These are phyloP conservation scores for Hestina assimilis DNA, from an alignment of 1,140 invertebrate genomes.

Conservation along the genomic window DNA sequence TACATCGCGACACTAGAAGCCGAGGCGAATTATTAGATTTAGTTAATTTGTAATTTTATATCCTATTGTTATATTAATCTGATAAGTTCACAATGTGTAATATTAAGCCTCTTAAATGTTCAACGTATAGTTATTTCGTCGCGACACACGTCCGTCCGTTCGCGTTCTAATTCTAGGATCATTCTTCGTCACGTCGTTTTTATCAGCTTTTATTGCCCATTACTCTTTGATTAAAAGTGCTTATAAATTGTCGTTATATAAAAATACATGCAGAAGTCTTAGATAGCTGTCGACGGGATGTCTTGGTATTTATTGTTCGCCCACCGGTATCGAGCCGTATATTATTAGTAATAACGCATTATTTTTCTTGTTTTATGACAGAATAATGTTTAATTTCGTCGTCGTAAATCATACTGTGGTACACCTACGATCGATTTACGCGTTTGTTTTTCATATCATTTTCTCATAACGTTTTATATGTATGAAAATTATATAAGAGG, in stretches of 20 bases:
- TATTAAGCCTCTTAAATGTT: too few relatives aligned
- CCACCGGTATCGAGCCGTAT: conserved; percentile 7
- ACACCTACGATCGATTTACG: background rate
- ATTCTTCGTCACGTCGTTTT: conserved; percentile 23
- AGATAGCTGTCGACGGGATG: conserved; percentile 13
- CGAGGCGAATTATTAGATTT: too few relatives aligned
- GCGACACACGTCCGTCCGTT: conserved; percentile 11
- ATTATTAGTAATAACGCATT: conserved; percentile 18
- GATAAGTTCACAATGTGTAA: too few relatives aligned
- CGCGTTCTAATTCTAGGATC: conserved; percentile 14
- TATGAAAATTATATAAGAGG: too few relatives aligned
- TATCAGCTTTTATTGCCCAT: conserved; percentile 35
- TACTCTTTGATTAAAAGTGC: conserved; percentile 26
- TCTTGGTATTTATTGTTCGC: conserved; percentile 7
- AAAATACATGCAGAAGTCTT: conserved; percentile 16
- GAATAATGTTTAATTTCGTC: conserved; percentile 23
- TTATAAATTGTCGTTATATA: conserved; percentile 20
- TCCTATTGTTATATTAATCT: too few relatives aligned
- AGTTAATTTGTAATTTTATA: too few relatives aligned
- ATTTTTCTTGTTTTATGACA: conserved; percentile 27
- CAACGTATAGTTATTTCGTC: background rate
- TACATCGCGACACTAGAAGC: too few relatives aligned
- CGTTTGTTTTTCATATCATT: background rate
- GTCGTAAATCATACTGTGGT: conserved; percentile 4
- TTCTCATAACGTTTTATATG: background rate